Percentiles rank a stretch among this genome's conserved stretches.
Conservation (phyloP, 2,113 vertebrate genomes). For the Narcine bancroftii region DNA sequence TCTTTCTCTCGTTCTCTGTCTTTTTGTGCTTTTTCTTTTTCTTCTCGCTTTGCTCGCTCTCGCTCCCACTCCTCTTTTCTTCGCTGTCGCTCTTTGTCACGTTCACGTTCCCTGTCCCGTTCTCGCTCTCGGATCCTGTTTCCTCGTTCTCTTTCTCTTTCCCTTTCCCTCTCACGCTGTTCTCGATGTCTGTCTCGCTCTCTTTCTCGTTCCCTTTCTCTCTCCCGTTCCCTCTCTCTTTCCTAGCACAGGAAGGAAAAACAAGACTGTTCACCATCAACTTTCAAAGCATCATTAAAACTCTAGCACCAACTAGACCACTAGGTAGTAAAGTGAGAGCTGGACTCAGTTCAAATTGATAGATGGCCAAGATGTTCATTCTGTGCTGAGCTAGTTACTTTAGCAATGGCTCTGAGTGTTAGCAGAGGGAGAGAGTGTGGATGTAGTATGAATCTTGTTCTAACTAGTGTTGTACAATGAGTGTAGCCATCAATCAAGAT, state of each 20-base stretch:
- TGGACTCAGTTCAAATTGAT: neutral
- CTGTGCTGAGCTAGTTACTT: neutral
- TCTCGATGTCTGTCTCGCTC: conserved; percentile 51
- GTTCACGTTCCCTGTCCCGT: conserved; percentile 71
- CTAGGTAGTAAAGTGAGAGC: too few relatives aligned
- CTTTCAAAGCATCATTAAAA: neutral
- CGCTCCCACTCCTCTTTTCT: conserved; percentile 81
- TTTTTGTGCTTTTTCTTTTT: conserved; percentile 80
- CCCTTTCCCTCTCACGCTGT: conserved; percentile 65
- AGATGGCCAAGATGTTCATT: neutral
- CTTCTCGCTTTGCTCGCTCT: conserved; percentile 73
- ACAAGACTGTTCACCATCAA: neutral
- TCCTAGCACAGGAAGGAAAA: conserved; percentile 57
- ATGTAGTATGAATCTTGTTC: too few relatives aligned
- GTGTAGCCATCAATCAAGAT: neutral
- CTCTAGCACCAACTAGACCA: neutral
- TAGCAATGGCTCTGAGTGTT: neutral
- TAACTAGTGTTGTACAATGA: neutral
- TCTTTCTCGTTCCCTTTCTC: conserved; percentile 49
- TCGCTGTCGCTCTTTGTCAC: conserved; percentile 77
- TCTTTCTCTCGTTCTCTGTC: conserved; percentile 91
- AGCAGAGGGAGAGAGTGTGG: too few relatives aligned
- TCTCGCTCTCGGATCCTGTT: conserved; percentile 75
- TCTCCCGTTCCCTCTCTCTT: conserved; percentile 55
- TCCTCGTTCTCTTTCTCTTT: conserved; percentile 67